phyloP scores from a whole-genome alignment of 2,888 invertebrate genomes.

The Meloe dianella region DNA sequence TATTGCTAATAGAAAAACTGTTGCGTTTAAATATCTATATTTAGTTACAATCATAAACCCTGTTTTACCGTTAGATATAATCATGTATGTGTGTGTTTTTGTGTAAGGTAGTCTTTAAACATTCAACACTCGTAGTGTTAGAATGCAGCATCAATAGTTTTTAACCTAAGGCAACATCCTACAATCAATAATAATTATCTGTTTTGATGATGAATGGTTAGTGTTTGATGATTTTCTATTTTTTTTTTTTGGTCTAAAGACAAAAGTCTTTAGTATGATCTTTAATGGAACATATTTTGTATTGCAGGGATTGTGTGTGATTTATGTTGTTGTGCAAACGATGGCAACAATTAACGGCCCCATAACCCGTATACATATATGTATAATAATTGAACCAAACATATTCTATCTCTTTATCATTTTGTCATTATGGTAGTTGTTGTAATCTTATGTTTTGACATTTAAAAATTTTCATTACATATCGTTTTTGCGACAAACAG shows the following conservation, averaged over 20 bases:
- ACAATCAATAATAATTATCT: slow-evolving; percentile 7
- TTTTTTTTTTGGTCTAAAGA: too few relatives aligned
- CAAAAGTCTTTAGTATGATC: too few relatives aligned
- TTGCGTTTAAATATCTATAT: neutral
- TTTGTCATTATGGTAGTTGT: neutral
- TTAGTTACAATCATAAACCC: neutral
- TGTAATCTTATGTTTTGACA: neutral
- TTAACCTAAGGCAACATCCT: slow-evolving; percentile 7
- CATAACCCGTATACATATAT: neutral
- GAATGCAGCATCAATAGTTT: slow-evolving; percentile 3
- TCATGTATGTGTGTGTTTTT: neutral
- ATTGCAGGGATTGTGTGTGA: neutral
- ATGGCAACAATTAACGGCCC: neutral
- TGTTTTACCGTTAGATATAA: neutral
- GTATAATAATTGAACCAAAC: neutral
- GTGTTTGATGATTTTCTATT: neutral
- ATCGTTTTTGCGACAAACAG: slow-evolving; percentile 6
- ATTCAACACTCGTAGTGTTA: slow-evolving; percentile 7
- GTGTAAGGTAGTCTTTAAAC: neutral
- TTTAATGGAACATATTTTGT: too few relatives aligned
- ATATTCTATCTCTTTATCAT: neutral
- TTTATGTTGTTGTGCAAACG: neutral
- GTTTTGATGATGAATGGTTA: slow-evolving; percentile 5
- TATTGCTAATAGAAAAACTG: too few relatives aligned
- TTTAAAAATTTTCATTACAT: neutral